Evolutionary conservation across 2,888 invertebrate species (phyloP), one percentile per base, ranked within the genome.

Genomic region (Acleris sparsana): DNA sequence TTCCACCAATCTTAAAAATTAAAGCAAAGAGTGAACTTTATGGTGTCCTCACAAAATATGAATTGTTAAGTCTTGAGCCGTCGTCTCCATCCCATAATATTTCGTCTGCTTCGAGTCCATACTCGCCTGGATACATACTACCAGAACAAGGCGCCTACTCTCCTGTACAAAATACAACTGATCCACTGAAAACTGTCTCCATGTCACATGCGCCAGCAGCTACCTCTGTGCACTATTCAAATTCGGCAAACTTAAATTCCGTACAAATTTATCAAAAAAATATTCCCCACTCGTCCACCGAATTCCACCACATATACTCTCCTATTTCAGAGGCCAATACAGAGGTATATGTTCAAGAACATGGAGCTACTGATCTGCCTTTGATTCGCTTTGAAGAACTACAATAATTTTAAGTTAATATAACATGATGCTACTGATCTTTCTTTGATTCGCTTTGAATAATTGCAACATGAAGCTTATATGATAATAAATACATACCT

Each of bases 81-180:
- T n/a, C 16, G 49, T 49, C 49, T 49, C 20, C 49, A 20, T 49
- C 49, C 16, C 49, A 49, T 49, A 49, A n/a, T 20, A n/a, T 49
- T 49, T 49, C 49, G 49, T 49, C 49, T 49, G 49, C 17, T 17
- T 49, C 49, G 20, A 49, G 49, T 49, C 49, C 49, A 49, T 49
- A 49, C 49, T 49, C 49, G 49, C 49, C 49, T 49, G 49, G 49
- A 20, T 49, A 49, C 43, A 49, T 49, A 49, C 7, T 49, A 49
- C 49, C 49, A 49, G 49, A 49, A 49, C 16, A 16, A 49, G 49
- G 49, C 49, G 17, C 13, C 43, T 16, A 44, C 43, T 44, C 43
- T 44, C 43, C 43, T 44, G 43, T 16, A 44, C 43, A 44, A 44
- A 44, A 44, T 44, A 44, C 43, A 3, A 44, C 43, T 16, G 29